phyloP scores from a whole-genome alignment of 2,113 vertebrate species.

The Onychostoma macrolepis region DNA sequence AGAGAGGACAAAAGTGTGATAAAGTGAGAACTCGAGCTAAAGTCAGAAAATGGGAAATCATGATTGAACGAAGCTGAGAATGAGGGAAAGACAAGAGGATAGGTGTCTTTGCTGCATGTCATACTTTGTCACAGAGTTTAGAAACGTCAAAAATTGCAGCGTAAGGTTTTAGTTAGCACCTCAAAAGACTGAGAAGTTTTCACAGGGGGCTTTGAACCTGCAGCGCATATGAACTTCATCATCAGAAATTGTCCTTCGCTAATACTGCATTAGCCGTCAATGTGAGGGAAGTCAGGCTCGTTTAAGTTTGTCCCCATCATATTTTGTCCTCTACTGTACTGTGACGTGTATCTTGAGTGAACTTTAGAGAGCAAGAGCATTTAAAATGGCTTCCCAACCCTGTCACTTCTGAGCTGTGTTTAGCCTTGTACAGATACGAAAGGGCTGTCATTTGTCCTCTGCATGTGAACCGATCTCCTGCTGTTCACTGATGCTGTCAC shows the following conservation, averaged over 20 bases:
- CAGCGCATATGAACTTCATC: conserved; percentile 48
- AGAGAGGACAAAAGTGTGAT: conserved; percentile 33
- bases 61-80: conserved; percentile 18
- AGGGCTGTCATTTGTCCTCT: conserved; percentile 45
- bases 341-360: conserved; percentile 28
- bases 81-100: conserved; percentile 30
- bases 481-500: conserved; percentile 53
- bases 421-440: conserved; percentile 27
- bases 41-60: conserved; percentile 4
- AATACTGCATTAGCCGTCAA: conserved; percentile 35
- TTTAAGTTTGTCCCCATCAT: conserved; percentile 55
- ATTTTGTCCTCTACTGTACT: conserved; percentile 51
- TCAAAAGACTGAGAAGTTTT: conserved; percentile 51
- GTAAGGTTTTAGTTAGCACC: conserved; percentile 52
- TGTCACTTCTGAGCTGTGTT: conserved; percentile 42
- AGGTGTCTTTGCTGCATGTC: conserved; percentile 41
- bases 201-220: conserved; percentile 57
- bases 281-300: conserved; percentile 41
- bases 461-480: conserved; percentile 38
- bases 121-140: conserved; percentile 35
- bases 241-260: conserved; percentile 52
- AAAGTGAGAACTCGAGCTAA: not conserved
- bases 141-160: conserved; percentile 39
- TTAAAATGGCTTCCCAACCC: conserved; percentile 54
- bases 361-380: conserved; percentile 39